These are phyloP conservation scores for Nomia melanderi DNA, from an alignment of 1,140 invertebrate species.

Conservation along the genomic window DNA sequence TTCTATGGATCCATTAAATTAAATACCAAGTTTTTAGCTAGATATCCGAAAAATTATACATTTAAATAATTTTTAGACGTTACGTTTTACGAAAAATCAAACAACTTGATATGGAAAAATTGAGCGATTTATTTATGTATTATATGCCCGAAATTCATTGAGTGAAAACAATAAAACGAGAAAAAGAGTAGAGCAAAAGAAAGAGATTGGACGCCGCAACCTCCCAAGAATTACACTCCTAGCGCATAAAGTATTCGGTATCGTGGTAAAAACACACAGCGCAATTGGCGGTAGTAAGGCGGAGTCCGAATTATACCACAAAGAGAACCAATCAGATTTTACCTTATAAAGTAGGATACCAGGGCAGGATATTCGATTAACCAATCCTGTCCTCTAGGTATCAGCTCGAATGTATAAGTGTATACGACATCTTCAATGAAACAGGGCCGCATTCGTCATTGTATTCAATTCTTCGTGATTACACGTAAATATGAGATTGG, in stretches of 20 bases:
- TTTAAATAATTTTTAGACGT: too few species aligned
- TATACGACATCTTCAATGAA: constrained; percentile 32
- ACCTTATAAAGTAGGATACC: constrained; percentile 83
- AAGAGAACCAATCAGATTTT: constrained; percentile 85
- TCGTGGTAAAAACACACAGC: constrained; percentile 73
- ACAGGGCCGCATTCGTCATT: constrained; percentile 15
- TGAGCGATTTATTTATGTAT: neutral
- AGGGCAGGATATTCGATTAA: constrained; percentile 82
- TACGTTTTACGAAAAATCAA: too few species aligned
- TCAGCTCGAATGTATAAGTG: constrained; percentile 61
- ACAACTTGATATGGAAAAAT: neutral
- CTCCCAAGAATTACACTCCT: constrained; percentile 57
- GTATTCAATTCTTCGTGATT: constrained; percentile 14
- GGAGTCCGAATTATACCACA: constrained; percentile 78
- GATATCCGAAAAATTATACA: too few species aligned
- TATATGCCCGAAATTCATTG: constrained; percentile 3
- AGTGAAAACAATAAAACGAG: constrained; percentile 25
- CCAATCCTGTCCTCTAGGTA: constrained; percentile 81
- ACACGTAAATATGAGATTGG: neutral
- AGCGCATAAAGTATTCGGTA: constrained; percentile 72
- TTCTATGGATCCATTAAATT: too few species aligned
- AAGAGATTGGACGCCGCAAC: constrained; percentile 40
- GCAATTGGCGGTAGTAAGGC: constrained; percentile 78
- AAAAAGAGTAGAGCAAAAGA: constrained; percentile 25
- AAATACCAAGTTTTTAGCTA: too few species aligned